Evolutionary conservation across 30 jellyfish, hydroid and myxozoan species (phyloP), one percentile per base, ranked within the genome.

Genomic region (Aurelia sp.): DNA sequence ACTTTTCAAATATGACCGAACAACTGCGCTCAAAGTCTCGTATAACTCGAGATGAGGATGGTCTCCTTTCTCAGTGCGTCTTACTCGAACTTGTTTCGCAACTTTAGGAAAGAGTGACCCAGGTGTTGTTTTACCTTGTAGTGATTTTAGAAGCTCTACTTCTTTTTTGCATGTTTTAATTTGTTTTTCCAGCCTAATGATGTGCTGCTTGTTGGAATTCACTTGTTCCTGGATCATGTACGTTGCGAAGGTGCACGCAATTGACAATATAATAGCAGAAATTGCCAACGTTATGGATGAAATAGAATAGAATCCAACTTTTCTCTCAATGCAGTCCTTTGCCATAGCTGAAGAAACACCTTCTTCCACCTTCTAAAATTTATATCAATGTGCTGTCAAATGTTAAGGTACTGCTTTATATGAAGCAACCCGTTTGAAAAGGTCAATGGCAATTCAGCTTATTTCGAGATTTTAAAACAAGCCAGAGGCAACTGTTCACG

Each of bases 221-320:
- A 52, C 80, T n/a, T 31, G 65, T 35, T 47, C 18, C 31, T 41
- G 37, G 33, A 47, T 60, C 57, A 30, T 63, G 37, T 20, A 78
- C 20, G 59, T 37, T 13, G 77, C 69, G 51, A 59, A 62, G 18
- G 65, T 47, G 63, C 80, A 62, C 15, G 79, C 60, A 61, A n/a
- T 62, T 35, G 79, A 44, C 58, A 78, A 30, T 16, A 62, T 4
- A 11, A 62, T 47, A 35, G 89, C 79, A 30, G 68, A 31, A 4
- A 70, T 9, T 1, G 89, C 79, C 50, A 65, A 6, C 1, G 77
- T 47, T 11, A 69, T 16, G 17, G 79, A 22, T 21, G 44, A 11
- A 22, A 22, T 17, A 4, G 23, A 23, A 41, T 22, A 35, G 19
- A 69, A 11, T 40, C 57, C 57, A 1, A 69, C 19, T 27, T 13